Evolutionary conservation across 2,797 vertebrate genomes (phyloP), one percentile per base, ranked within the genome.

Genomic region (Acanthopagrus latus): DNA sequence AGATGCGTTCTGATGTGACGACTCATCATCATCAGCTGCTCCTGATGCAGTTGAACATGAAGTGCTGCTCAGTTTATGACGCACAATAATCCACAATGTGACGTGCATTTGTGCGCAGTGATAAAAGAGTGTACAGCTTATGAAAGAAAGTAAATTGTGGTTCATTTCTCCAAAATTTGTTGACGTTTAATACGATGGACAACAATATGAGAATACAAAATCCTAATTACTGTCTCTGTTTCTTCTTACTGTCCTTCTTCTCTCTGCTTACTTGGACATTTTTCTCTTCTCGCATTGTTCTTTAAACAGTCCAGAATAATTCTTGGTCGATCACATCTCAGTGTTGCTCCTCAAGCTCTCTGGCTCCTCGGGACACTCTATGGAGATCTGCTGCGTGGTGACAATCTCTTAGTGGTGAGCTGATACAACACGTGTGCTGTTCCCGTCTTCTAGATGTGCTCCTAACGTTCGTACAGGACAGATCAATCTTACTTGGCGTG

Each of bases 401-500:
- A 58, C 25, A 3, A 27, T 46, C 67, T 64, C 12, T 2, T 11
- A 27, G 21, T 5, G 58, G 41, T 13, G 11, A 78, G 46, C 0
- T 1, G 63, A 71, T 4, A 41, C 43, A 57, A 46, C 52, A 21
- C 10, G 9, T 16, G 20, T 16, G 54, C 9, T 18, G 51, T 16
- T 54, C 25, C 52, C 17, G 4, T 41, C 7, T 38, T 66, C n/a
- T n/a, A 2, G 47, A n/a, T 46, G 47, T 68, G 48, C 14, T 55
- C 62, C 51, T 7, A 20, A 70, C 8, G 38, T 62, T 64, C 18
- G 25, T 27, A 41, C 65, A 33, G 55, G 23, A 44, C n/a, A 1
- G 68, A 44, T 16, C 51, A 11, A 47, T n/a, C 57, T 94, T 80
- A 95, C 71, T 93, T 95, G 72, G 38, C 17, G 3, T 79, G 55